These are phyloP conservation scores for Neopipo cinnamomea DNA, from an alignment of 2,113 vertebrate species.

Conservation along the genomic window DNA sequence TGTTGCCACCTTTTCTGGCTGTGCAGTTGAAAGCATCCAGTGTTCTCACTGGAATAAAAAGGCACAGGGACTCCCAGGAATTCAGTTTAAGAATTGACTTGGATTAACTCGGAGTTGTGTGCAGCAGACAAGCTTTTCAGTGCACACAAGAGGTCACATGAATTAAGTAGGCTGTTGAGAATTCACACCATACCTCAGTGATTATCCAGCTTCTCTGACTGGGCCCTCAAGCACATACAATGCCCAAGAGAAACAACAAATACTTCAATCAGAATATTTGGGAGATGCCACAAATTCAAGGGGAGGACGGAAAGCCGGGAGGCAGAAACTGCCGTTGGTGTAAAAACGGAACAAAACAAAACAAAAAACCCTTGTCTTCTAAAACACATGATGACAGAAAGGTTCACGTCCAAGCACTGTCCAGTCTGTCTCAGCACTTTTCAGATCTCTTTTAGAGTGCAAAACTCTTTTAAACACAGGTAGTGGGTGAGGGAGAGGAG, in stretches of 20 bases:
- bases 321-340: background rate
- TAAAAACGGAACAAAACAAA: background rate
- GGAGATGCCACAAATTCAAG: background rate
- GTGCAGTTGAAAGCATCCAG: background rate
- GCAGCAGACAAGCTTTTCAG: conserved; percentile 5
- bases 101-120: conserved; percentile 5
- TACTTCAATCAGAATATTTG: background rate
- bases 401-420: background rate
- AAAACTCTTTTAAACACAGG: background rate
- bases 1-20: background rate
- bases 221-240: background rate
- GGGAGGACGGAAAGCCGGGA: background rate
- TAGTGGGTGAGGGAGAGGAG: background rate
- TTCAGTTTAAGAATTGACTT: background rate
- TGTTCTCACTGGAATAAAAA: background rate
- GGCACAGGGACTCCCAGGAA: background rate
- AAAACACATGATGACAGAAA: accelerated
- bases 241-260: background rate
- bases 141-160: background rate
- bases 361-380: background rate
- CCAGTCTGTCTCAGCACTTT: background rate
- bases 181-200: background rate
- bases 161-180: conserved; percentile 8
- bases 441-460: background rate
- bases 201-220: background rate